Evolutionary conservation across 2,888 invertebrate species (phyloP).

Genomic region (Capitulum mitella): DNA sequence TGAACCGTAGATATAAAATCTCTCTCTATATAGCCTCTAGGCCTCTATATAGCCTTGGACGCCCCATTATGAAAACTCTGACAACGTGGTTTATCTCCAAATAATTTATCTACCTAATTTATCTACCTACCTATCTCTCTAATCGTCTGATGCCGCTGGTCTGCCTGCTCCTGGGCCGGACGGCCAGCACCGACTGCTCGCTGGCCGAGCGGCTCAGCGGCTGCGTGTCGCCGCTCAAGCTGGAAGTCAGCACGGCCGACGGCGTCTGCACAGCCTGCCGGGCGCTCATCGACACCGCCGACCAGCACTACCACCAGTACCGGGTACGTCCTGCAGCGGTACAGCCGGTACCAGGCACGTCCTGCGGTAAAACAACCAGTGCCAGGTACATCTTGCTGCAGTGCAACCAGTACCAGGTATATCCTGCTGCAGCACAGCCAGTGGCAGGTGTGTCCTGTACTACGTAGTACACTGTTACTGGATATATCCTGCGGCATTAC

Average conservation of each 20-base stretch:
- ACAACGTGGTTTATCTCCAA: no score
- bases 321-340: not conserved
- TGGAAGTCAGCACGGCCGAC: not conserved
- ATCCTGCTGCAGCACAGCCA: no score
- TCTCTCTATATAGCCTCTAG: no score
- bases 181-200: not conserved
- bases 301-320: not conserved
- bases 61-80: no score
- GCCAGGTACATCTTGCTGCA: not conserved
- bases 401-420: no score
- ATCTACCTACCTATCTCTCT: no score
- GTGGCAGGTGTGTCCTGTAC: not conserved
- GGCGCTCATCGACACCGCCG: not conserved
- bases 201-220: conserved; percentile 2
- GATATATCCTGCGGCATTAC: not conserved
- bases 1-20: no score
- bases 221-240: conserved; percentile 3
- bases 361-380: no score
- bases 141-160: no score
- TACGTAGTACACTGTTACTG: no score
- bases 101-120: no score
- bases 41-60: no score
- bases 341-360: not conserved
- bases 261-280: not conserved
- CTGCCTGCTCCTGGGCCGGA: not conserved